Base-by-base conservation (phyloP, 1,140 invertebrate species). In the Drosophila baimaii region DNA sequence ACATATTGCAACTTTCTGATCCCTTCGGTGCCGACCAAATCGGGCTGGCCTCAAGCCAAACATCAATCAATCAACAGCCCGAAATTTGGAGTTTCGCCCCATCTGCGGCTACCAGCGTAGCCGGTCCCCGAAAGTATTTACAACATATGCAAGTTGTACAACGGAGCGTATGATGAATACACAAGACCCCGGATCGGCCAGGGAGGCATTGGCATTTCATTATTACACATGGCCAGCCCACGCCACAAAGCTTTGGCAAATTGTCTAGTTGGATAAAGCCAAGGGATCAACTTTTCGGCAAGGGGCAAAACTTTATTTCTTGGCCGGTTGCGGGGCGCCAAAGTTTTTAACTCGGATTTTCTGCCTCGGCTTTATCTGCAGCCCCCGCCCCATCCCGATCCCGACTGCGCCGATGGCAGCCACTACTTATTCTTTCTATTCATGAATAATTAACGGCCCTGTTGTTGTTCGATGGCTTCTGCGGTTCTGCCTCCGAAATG, bases 371-470 rank as follows among this genome's bases (percentile, higher is more conserved):
- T 64, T 61, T 65, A 72, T 83, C 62, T 57, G 54, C 63, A n/a
- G n/a, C n/a, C n/a, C n/a, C n/a, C n/a, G 56, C 47, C 12, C 39
- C 51, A 61, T 1, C 9, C 51, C 19, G n/a, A 59, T 15, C n/a
- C 5, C 23, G 41, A 43, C 47, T 49, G 43, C 44, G 33, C 43
- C 66, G 19, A 31, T 21, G 41, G 39, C 66, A 27, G 56, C 51
- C 21, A 31, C 52, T 19, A 47, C 33, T 49, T 71, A 71, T 72
- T 72, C 72, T 73, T 80, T 74, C 69, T 66, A 83, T 89, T 88
- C 83, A 88, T 88, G 83, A 88, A 88, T 88, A 88, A 88, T 88
- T 88, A 88, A 88, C 83, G 80, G 68, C 76, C 64, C 88, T 88
- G 83, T 89, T 89, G 83, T 89, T 83, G 66, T 65, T 89, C 84